A percentile compares a stretch with the other conserved stretches of the same genome.
phyloP scores from a whole-genome alignment of 1,140 invertebrate genomes.

The Aradophagus sp. region DNA sequence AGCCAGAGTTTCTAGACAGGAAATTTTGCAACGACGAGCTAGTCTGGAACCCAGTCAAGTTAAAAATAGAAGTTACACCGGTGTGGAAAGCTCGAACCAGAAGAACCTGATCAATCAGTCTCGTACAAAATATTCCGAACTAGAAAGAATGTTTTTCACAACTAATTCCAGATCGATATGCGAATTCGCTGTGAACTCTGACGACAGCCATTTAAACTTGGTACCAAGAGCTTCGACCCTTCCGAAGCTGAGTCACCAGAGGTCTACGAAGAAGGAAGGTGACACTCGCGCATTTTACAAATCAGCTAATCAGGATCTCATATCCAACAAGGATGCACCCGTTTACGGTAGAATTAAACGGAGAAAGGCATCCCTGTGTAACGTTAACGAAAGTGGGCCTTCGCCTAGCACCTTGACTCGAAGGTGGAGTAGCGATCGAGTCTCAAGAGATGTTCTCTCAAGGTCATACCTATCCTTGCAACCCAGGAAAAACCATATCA shows the following conservation, averaged over 20 bases:
- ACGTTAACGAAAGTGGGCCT: conserved; percentile 24
- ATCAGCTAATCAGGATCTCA: conserved; percentile 39
- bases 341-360: conserved; percentile 70
- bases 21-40: conserved; percentile 65
- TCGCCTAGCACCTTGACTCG: conserved; percentile 28
- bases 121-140: conserved; percentile 21
- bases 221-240: conserved; percentile 67
- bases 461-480: conserved; percentile 44
- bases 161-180: conserved; percentile 59
- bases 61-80: not conserved
- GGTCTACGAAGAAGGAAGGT: conserved; percentile 27
- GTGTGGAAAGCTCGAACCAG: conserved; percentile 31
- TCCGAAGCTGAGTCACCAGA: conserved; percentile 63
- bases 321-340: conserved; percentile 61
- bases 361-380: conserved; percentile 64
- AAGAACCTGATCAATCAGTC: conserved; percentile 41
- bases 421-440: conserved; percentile 24
- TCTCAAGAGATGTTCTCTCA: conserved; percentile 17
- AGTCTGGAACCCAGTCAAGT: conserved; percentile 53
- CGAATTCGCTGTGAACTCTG: conserved; percentile 47
- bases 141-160: conserved; percentile 31
- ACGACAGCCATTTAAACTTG: conserved; percentile 32
- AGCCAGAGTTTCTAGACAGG: conserved; percentile 64
- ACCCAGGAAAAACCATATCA: conserved; percentile 27
- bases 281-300: conserved; percentile 32